Percentiles rank a stretch among this genome's conserved stretches.
phyloP scores from a whole-genome alignment of 2,797 vertebrate species.

The Rhinoraja longicauda region DNA sequence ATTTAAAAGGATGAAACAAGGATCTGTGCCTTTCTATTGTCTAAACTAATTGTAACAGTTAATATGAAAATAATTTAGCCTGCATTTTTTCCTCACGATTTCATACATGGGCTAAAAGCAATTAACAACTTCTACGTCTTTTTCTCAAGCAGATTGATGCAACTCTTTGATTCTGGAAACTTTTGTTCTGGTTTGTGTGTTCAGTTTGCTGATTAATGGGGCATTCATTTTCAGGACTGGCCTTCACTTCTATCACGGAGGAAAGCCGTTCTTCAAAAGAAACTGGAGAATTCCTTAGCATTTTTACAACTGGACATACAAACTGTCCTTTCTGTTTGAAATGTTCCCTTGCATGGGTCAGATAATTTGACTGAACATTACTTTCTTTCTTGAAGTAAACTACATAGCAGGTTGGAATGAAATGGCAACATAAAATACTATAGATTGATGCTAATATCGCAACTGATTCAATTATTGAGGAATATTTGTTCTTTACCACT shows the following conservation, averaged over 20 bases:
- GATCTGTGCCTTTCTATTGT: not conserved
- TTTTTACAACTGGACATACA: not conserved
- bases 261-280: not conserved
- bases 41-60: not conserved
- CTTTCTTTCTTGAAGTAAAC: conserved; percentile 30
- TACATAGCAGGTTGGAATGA: conserved; percentile 2
- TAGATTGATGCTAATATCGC: conserved; percentile 33
- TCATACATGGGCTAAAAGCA: not conserved
- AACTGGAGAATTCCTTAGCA: not conserved
- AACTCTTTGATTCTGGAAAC: not conserved
- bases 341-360: conserved; percentile 7
- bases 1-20: not conserved
- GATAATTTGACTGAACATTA: conserved; percentile 27
- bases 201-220: not conserved
- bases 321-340: conserved; percentile 34
- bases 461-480: not conserved
- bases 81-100: not conserved
- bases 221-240: not conserved
- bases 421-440: conserved; percentile 24
- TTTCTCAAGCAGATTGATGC: not conserved
- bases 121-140: conserved; percentile 9
- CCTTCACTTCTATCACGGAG: not conserved
- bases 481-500: not conserved
- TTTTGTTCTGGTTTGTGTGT: not conserved
- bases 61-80: not conserved